Conservation (phyloP, 2,888 invertebrate genomes). For the Aquatica leii region DNA sequence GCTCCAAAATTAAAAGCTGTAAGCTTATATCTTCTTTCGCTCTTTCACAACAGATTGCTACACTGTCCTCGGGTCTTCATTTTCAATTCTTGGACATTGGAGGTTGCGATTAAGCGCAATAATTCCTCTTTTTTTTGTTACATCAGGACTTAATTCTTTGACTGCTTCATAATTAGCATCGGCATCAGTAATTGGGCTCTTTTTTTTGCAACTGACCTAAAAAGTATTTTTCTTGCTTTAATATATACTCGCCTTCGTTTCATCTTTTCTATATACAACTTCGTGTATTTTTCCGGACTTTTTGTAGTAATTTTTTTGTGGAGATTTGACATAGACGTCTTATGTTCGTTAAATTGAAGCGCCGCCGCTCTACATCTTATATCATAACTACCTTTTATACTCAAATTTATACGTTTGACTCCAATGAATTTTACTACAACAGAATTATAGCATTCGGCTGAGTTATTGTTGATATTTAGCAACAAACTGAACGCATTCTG, state of each 20-base stretch:
- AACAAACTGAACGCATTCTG: neutral
- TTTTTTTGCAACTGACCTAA: neutral
- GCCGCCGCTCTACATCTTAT: neutral
- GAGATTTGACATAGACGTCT: neutral
- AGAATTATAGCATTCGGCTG: neutral
- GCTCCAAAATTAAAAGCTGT: constrained; percentile 14
- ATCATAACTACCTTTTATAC: constrained; percentile 4
- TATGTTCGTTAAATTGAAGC: neutral
- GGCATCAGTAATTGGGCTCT: neutral
- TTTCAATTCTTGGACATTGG: constrained; percentile 6
- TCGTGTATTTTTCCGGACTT: no score
- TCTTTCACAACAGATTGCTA: constrained; percentile 2
- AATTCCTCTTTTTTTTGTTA: neutral
- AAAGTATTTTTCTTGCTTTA: neutral
- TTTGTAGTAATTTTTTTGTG: neutral
- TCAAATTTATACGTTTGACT: constrained; percentile 6
- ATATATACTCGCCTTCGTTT: no score
- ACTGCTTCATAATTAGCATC: constrained; percentile 13
- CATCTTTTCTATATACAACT: neutral
- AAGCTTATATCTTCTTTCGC: neutral
- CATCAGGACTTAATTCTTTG: neutral
- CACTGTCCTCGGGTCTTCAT: neutral
- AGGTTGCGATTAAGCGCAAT: neutral
- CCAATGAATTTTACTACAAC: neutral
- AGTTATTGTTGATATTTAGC: neutral